Percentiles rank a stretch among this genome's conserved stretches.
Conservation (phyloP, 1,140 invertebrate genomes). For the Drosophila teissieri region DNA sequence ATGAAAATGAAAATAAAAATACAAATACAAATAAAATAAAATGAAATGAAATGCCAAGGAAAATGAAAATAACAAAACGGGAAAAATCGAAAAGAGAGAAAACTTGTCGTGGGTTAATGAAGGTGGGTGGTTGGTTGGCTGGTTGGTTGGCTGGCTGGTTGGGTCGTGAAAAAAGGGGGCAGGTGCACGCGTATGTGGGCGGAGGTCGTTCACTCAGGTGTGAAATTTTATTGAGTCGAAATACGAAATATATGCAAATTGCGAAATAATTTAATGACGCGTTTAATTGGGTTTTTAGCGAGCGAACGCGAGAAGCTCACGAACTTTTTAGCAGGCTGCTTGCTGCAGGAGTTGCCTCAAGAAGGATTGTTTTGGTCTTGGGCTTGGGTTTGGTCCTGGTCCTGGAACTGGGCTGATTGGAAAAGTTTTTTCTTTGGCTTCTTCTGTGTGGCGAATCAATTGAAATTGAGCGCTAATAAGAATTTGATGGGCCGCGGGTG, state of each 20-base stretch:
- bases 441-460: conserved; percentile 65
- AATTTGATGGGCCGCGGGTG: conserved; percentile 75
- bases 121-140: background rate
- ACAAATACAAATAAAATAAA: conserved; percentile 38
- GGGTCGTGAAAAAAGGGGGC: background rate
- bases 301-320: conserved; percentile 20
- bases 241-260: conserved; percentile 83
- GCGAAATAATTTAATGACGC: conserved; percentile 82
- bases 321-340: conserved; percentile 18
- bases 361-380: conserved; percentile 65
- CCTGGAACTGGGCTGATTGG: conserved; percentile 61
- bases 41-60: conserved; percentile 30
- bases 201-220: conserved; percentile 64
- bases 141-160: background rate
- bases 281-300: conserved; percentile 83
- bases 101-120: conserved; percentile 50
- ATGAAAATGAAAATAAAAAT: conserved; percentile 62
- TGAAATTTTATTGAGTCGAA: conserved; percentile 82
- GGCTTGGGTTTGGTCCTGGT: background rate
- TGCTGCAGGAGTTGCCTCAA: conserved; percentile 20
- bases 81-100: conserved; percentile 12
- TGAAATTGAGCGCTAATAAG: conserved; percentile 83
- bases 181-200: conserved; percentile 33
- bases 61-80: conserved; percentile 42
- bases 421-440: conserved; percentile 66